Conservation (phyloP, 37 sponge, comb jelly and placozoan genomes). For the Beroe ovata region DNA sequence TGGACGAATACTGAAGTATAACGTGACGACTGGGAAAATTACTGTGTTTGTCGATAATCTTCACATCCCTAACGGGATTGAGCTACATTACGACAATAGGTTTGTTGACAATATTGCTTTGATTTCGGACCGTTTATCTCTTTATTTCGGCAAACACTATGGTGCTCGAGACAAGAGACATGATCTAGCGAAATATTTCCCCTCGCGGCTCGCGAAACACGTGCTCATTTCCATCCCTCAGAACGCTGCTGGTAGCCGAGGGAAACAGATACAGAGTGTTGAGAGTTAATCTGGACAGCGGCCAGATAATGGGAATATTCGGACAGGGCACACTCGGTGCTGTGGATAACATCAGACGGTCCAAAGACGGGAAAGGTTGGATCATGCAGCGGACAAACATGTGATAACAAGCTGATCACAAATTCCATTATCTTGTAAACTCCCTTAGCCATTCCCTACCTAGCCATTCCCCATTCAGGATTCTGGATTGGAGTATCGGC, state of each 20-base stretch:
- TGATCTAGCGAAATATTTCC: too few species aligned
- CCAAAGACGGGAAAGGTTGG: background rate
- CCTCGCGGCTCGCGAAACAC: too few species aligned
- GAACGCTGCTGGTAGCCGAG: constrained; percentile 48
- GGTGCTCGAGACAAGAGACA: too few species aligned
- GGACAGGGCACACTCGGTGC: constrained; percentile 1
- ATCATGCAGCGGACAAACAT: too few species aligned
- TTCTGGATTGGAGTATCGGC: constrained; percentile 41
- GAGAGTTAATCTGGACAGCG: background rate
- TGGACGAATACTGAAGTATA: constrained; percentile 13
- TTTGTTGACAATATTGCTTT: too few species aligned
- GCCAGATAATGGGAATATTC: background rate
- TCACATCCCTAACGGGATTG: constrained; percentile 35
- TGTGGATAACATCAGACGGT: constrained; percentile 49
- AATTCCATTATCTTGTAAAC: too few species aligned
- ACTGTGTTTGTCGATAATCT: constrained; percentile 8
- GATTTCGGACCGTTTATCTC: too few species aligned
- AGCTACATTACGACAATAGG: constrained; percentile 29
- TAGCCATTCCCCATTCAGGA: background rate
- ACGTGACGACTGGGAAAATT: background rate
- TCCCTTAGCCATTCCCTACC: too few species aligned
- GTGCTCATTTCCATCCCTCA: background rate
- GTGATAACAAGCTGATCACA: too few species aligned
- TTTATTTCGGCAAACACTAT: too few species aligned
- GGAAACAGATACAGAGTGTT: constrained; percentile 1